Evolutionary conservation across 1,140 invertebrate species (phyloP).

Genomic region (Ladona fulva): DNA sequence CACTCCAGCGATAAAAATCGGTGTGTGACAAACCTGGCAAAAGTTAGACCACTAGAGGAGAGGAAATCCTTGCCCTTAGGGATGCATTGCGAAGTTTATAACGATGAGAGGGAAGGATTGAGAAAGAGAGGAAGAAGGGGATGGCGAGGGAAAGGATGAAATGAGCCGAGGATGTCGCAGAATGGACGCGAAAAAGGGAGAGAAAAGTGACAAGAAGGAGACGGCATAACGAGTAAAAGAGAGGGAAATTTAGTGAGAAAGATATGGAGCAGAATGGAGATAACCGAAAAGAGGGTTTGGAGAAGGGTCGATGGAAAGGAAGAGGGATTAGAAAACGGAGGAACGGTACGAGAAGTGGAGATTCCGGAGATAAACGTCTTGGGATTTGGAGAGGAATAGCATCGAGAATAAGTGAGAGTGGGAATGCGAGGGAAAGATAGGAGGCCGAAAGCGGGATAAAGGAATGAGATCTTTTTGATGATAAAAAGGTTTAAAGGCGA

Average conservation of each 20-base stretch:
- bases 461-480: not conserved
- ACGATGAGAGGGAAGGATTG: not conserved
- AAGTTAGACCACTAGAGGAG: no score
- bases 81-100: no score
- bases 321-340: not conserved
- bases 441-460: not conserved
- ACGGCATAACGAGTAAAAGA: not conserved
- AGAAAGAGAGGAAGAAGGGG: not conserved
- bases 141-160: not conserved
- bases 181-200: not conserved
- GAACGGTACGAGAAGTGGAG: not conserved
- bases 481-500: not conserved
- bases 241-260: not conserved
- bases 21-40: no score
- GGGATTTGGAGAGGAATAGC: not conserved
- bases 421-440: not conserved
- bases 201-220: not conserved
- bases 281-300: not conserved
- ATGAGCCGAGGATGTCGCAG: not conserved
- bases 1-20: no score
- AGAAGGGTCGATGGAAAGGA: not conserved
- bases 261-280: not conserved
- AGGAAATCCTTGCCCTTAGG: no score
- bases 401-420: not conserved
- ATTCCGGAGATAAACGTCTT: slow-evolving; percentile 9